Evolutionary conservation across 64 coral and sea anemone species (phyloP).

Genomic region (Stylophora pistillata): DNA sequence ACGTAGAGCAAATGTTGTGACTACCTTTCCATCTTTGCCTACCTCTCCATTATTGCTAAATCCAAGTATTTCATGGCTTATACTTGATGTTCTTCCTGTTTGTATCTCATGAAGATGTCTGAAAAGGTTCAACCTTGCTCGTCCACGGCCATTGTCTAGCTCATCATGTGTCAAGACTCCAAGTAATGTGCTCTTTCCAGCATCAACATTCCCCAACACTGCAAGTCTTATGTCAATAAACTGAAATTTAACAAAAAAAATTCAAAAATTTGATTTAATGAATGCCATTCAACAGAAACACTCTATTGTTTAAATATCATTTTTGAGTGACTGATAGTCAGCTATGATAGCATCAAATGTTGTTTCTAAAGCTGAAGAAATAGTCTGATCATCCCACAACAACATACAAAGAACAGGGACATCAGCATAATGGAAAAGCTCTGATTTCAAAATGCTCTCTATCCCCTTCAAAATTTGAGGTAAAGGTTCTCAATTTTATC

Average conservation of each 20-base stretch:
- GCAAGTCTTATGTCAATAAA: constrained; percentile 96
- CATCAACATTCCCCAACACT: constrained; percentile 96
- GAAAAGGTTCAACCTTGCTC: constrained; percentile 92
- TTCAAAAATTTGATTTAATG: not conserved
- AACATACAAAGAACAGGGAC: too few species aligned
- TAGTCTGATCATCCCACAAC: too few species aligned
- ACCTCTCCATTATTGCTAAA: constrained; percentile 97
- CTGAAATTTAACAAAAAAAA: constrained; percentile 22
- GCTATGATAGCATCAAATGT: too few species aligned
- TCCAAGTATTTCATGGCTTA: constrained; percentile 97
- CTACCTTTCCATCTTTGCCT: not conserved
- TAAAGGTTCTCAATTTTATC: too few species aligned
- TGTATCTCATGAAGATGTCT: constrained; percentile 98
- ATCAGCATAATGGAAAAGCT: too few species aligned
- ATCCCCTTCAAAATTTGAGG: too few species aligned
- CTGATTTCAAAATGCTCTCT: too few species aligned
- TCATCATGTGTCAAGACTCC: constrained; percentile 95
- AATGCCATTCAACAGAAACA: too few species aligned
- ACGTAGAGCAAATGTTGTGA: too few species aligned
- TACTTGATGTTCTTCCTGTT: constrained; percentile 93
- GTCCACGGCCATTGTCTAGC: constrained; percentile 92
- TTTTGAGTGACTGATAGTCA: too few species aligned
- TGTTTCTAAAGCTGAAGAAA: too few species aligned
- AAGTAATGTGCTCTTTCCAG: constrained; percentile 93
- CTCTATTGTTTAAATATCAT: too few species aligned